Evolutionary conservation across 2,113 vertebrate species (phyloP), one percentile per base, ranked within the genome.

Genomic region (Diphyllodes magnificus): DNA sequence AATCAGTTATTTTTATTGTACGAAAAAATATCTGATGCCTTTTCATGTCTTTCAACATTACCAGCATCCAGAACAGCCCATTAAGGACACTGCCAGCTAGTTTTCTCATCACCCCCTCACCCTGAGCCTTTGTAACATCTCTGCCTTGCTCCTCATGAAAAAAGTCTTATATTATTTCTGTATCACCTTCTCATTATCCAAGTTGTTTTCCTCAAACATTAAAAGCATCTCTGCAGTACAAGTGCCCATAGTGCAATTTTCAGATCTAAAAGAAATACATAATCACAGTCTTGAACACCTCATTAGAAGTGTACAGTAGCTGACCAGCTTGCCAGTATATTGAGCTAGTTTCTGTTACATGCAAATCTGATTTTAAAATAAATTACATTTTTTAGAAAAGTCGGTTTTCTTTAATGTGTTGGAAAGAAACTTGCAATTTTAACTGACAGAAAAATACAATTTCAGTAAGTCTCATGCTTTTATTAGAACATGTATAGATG

Each of bases 1-100:
- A 63, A 15, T 79, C 14, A 37, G 21, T 61, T 31, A 11, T 40
- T 84, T 54, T 82, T 60, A 42, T 63, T 7, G 17, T 59, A 82
- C 2, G 6, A 87, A 69, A 64, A 80, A 61, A 65, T 33, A 98
- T 98, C 96, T 97, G 95, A 98, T 97, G 97, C 97, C 95, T 98
- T 98, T 98, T 98, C 97, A 98, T 97, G 97, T 98, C 98, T 98
- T 98, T 98, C 97, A 98, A 96, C 97, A 98, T 98, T 98, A 98
- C 97, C 97, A 97, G 97, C 97, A 98, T 98, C 97, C 98, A 98
- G 98, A 98, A 98, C 97, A 98, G 98, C 68, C 96, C 97, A 98
- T 98, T 98, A 97, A 98, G 98, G 98, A 98, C 7, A 11, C 18
- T 45, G 12, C 22, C 18, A 66, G 15, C 11, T 80, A n/a, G 24